Evolutionary conservation across 2,888 invertebrate species (phyloP).

Genomic region (Melieria omissa): DNA sequence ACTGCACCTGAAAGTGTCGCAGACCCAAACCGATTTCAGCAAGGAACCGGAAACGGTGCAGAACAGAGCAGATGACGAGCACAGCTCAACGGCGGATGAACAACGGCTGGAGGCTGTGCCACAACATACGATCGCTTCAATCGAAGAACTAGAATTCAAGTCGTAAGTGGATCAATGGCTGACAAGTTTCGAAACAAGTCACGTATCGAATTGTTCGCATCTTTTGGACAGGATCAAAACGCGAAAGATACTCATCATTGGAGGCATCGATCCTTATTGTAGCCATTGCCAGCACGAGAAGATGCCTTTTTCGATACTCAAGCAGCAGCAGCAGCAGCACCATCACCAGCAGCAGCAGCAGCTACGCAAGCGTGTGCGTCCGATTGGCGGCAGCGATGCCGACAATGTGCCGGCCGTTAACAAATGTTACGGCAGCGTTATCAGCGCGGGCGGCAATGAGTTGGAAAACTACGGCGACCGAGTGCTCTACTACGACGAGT

Average conservation of each 20-base stretch:
- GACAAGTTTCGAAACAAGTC: no score
- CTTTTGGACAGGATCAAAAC: constrained; percentile 41
- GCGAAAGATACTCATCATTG: constrained; percentile 71
- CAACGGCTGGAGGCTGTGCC: no score
- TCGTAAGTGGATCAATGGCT: no score
- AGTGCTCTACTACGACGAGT: constrained; percentile 72
- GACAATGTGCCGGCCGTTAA: constrained; percentile 7
- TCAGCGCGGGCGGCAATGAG: constrained; percentile 26
- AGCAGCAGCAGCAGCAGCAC: constrained; percentile 31
- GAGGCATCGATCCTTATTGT: constrained; percentile 75
- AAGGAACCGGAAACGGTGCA: no score
- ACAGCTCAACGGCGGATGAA: no score
- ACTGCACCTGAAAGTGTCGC: no score
- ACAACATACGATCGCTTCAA: no score
- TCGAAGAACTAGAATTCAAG: no score
- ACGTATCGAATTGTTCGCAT: no score
- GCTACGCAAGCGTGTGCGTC: constrained; percentile 37
- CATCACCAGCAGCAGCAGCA: background rate
- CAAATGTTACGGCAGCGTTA: constrained; percentile 1
- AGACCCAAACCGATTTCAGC: no score
- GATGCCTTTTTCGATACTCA: constrained; percentile 16
- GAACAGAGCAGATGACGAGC: no score
- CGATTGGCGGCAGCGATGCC: constrained; percentile 32
- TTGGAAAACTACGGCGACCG: constrained; percentile 68
- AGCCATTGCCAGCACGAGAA: constrained; percentile 42